These are phyloP conservation scores for Muricea muricata DNA, from an alignment of 92 coral and sea anemone species.

Conservation along the genomic window DNA sequence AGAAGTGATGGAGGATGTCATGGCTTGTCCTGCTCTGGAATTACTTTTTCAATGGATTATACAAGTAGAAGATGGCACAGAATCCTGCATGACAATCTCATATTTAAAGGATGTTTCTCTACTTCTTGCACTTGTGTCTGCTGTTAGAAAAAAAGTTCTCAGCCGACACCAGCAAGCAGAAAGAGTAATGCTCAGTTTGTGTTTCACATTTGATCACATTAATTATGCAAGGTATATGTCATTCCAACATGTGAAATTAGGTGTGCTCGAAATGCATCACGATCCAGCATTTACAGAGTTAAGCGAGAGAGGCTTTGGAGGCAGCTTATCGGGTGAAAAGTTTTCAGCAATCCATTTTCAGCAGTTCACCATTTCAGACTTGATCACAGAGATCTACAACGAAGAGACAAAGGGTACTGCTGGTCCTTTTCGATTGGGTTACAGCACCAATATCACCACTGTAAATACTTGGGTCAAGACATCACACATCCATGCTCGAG, in stretches of 20 bases:
- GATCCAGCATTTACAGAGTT: neutral
- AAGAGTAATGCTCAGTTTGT: neutral
- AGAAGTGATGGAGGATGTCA: neutral
- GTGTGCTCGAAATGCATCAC: neutral
- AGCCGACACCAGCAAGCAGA: neutral
- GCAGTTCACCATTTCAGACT: no score
- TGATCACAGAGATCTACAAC: neutral
- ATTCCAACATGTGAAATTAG: neutral
- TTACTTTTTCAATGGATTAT: neutral
- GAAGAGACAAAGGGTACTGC: neutral
- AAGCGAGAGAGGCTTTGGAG: neutral
- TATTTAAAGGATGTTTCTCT: conserved; percentile 25
- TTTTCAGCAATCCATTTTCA: neutral
- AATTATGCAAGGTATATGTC: neutral
- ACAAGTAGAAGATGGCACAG: neutral
- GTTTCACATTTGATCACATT: neutral
- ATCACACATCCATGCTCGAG: neutral
- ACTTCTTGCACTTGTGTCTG: neutral
- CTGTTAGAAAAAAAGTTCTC: conserved; percentile 11
- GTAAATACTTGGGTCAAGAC: neutral
- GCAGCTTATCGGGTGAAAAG: neutral
- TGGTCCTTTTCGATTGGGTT: neutral
- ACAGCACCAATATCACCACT: neutral
- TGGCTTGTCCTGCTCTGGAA: neutral
- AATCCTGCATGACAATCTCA: neutral